These are phyloP conservation scores for Mesoclemmys tuberculata DNA, from an alignment of 2,113 vertebrate species.

Conservation along the genomic window DNA sequence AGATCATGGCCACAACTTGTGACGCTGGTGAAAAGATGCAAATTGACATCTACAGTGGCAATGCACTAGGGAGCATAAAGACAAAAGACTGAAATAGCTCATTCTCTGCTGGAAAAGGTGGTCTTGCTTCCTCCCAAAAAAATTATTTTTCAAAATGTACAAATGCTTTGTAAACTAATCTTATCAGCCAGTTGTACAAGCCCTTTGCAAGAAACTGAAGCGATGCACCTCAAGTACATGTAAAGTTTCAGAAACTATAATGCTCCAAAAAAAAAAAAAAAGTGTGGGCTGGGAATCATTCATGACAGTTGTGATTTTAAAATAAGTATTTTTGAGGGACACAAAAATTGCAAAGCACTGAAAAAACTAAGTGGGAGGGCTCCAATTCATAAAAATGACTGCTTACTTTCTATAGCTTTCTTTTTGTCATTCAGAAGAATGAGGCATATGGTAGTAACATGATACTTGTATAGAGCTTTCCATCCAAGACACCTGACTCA, in stretches of 20 bases:
- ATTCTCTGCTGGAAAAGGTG: not conserved
- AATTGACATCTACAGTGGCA: constrained; percentile 2
- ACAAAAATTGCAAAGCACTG: constrained; percentile 63
- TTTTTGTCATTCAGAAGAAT: constrained; percentile 65
- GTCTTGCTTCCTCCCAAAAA: not conserved
- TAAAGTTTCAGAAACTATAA: constrained; percentile 38
- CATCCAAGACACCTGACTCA: constrained; percentile 37
- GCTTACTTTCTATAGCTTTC: constrained; percentile 66
- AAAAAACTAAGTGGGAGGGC: constrained; percentile 58
- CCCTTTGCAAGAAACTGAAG: constrained; percentile 21
- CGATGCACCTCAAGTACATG: constrained; percentile 13
- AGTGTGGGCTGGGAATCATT: constrained; percentile 61
- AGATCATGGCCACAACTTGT: not conserved
- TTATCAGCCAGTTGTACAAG: not conserved
- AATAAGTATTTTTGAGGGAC: constrained; percentile 58
- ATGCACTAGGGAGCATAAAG: not conserved
- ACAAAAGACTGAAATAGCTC: not conserved
- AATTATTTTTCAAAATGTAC: not conserved
- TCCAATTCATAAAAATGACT: constrained; percentile 68
- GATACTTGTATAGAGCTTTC: constrained; percentile 60
- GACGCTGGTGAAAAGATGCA: not conserved
- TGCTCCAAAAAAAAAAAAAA: not conserved
- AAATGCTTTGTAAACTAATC: not conserved
- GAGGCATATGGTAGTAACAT: constrained; percentile 63
- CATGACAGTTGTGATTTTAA: constrained; percentile 65